Base-by-base conservation (phyloP, 2,797 vertebrate genomes). In the Chelidonichthys spinosus region DNA sequence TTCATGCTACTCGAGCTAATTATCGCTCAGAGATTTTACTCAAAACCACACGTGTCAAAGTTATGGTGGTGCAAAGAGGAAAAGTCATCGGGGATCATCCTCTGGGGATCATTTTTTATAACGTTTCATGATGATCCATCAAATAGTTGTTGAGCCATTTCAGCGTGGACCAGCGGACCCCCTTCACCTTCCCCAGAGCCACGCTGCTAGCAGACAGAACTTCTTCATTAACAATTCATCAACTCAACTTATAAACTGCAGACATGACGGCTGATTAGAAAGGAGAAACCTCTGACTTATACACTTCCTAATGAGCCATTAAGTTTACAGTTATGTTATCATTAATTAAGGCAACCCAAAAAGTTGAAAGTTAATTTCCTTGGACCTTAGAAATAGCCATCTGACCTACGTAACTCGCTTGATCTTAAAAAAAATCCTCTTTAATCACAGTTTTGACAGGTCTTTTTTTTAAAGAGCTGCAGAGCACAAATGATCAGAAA, bases 241-340 rank as follows among this genome's bases (percentile, higher is more conserved):
- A 64, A 49, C 61, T 40, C 50, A 63, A 33, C 4, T 66, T 6
- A 66, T 3, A 46, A 37, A 53, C 39, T 46, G 33, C 14, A 47
- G 40, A 47, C 35, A 40, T 7, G 43, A 39, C 4, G 9, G 49
- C 56, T 61, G 46, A 53, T 69, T 42, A 69, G 37, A 44, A 58
- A 52, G 52, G 44, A 69, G 59, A 43, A 63, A 36, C 52, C 36
- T 49, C 36, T 35, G 46, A 74, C 54, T 46, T 53, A 37, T 13
- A 53, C 53, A 69, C 52, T 63, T 52, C 14, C 17, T 52, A 58
- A 59, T 59, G 13, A 70, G n/a, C 37, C 44, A 69, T 65, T 54
- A 15, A 15, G 7, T 37, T 63, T 70, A 35, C 61, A 65, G 47
- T 40, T 35, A 61, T 60, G 33, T 25, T 39, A 40, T 54, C n/a